These are phyloP conservation scores for Micoletzkya japonica DNA, from an alignment of 2,888 invertebrate species.

Conservation along the genomic window DNA sequence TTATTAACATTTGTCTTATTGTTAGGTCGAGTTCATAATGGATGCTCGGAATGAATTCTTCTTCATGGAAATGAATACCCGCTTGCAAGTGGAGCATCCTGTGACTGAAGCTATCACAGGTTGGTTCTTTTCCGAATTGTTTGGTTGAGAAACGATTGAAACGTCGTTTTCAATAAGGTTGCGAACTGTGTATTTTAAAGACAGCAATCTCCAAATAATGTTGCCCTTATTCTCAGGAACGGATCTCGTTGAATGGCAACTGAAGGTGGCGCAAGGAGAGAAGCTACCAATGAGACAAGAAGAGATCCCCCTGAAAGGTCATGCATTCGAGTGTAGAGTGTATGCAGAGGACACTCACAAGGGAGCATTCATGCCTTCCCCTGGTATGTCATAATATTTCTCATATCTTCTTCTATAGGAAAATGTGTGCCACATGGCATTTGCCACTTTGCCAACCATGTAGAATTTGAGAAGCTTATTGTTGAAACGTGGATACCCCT, in stretches of 20 bases:
- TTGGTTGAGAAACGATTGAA: background rate
- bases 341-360: conserved; percentile 77
- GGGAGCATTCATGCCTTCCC: conserved; percentile 88
- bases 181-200: background rate
- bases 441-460: conserved; percentile 65
- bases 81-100: conserved; percentile 84
- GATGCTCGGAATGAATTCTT: conserved; percentile 85
- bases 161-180: background rate
- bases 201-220: background rate
- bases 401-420: background rate
- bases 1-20: no score
- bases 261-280: conserved; percentile 82
- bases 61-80: conserved; percentile 99
- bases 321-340: conserved; percentile 93
- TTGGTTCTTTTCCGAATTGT: conserved; percentile 67
- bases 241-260: conserved; percentile 97
- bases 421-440: conserved; percentile 70
- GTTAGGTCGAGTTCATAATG: conserved; percentile 80
- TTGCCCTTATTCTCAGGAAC: conserved; percentile 40
- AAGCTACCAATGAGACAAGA: conserved; percentile 71
- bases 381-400: conserved; percentile 68
- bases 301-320: conserved; percentile 68
- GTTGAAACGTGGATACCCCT: conserved; percentile 6
- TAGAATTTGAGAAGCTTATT: background rate
- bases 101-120: conserved; percentile 96